Evolutionary conservation across 2,888 invertebrate genomes (phyloP).

Genomic region (Pristionchus maxplancki): DNA sequence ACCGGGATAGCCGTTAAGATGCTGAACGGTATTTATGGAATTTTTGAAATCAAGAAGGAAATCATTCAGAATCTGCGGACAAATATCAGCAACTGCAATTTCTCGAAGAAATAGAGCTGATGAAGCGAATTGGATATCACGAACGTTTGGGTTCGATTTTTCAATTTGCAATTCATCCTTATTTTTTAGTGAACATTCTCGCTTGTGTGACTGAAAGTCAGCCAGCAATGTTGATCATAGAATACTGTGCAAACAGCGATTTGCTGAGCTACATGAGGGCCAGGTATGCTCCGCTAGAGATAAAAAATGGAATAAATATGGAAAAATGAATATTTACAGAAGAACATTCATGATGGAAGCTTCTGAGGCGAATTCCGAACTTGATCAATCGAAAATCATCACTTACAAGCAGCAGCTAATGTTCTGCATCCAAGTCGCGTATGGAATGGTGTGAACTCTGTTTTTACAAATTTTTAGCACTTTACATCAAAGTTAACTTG

Average conservation of each 20-base stretch:
- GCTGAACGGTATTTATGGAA: slow-evolving; percentile 3
- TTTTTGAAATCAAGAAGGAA: too few species aligned
- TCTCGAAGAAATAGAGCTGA: slow-evolving; percentile 37
- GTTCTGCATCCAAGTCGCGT: slow-evolving; percentile 32
- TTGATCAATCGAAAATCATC: slow-evolving; percentile 29
- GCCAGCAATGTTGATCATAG: background rate
- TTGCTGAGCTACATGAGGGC: slow-evolving; percentile 26
- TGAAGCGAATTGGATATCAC: slow-evolving; percentile 44
- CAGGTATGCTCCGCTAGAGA: too few species aligned
- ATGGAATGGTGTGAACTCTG: background rate
- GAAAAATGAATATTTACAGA: background rate
- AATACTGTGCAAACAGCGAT: slow-evolving; percentile 12
- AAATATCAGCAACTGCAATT: background rate
- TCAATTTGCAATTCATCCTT: background rate
- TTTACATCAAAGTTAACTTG: too few species aligned
- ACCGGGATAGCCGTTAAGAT: slow-evolving; percentile 20
- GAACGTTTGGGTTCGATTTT: slow-evolving; percentile 6
- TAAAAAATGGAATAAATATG: background rate
- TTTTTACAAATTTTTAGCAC: too few species aligned
- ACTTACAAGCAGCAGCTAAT: slow-evolving; percentile 31
- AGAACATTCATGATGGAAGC: background rate
- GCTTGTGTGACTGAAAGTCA: background rate
- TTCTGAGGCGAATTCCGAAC: background rate
- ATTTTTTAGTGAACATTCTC: slow-evolving; percentile 18
- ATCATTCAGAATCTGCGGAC: background rate